These are phyloP conservation scores for Ranitomeya variabilis DNA, from an alignment of 2,113 vertebrate species.

Conservation along the genomic window DNA sequence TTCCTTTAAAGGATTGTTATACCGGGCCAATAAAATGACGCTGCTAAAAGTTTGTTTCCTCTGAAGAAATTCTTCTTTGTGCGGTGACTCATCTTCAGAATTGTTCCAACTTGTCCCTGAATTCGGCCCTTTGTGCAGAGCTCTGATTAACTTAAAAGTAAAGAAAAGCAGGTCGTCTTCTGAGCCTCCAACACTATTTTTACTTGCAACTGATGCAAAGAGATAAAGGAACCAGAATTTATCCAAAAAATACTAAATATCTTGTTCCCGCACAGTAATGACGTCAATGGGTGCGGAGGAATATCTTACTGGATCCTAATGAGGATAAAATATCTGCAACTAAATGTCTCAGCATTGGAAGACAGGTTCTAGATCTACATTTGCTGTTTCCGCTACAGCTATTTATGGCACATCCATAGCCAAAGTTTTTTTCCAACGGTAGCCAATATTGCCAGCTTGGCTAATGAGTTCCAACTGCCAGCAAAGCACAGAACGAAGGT, in stretches of 20 bases:
- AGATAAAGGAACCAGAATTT: not conserved
- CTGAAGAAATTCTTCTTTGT: conserved; percentile 27
- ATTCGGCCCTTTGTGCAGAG: conserved; percentile 18
- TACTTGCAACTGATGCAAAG: conserved; percentile 4
- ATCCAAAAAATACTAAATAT: not conserved
- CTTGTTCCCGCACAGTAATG: not conserved
- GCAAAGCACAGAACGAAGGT: not conserved
- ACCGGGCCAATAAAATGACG: not conserved
- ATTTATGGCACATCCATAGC: too few relatives aligned
- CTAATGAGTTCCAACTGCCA: not conserved
- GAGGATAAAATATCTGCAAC: not conserved
- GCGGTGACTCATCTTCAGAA: conserved; percentile 3
- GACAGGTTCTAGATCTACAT: not conserved
- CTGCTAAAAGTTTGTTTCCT: conserved; percentile 8
- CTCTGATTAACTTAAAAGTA: conserved; percentile 36
- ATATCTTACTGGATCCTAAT: not conserved
- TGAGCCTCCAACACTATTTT: not conserved
- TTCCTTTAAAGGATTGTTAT: conserved; percentile 1
- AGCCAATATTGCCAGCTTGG: too few relatives aligned
- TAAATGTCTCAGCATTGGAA: not conserved
- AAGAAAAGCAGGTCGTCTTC: not conserved
- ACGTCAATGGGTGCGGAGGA: not conserved
- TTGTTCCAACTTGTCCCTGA: conserved; percentile 36
- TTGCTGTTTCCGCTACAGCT: not conserved
- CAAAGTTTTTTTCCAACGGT: too few relatives aligned